Evolutionary conservation across 2,797 vertebrate genomes (phyloP).

Genomic region (Chelidonichthys spinosus): DNA sequence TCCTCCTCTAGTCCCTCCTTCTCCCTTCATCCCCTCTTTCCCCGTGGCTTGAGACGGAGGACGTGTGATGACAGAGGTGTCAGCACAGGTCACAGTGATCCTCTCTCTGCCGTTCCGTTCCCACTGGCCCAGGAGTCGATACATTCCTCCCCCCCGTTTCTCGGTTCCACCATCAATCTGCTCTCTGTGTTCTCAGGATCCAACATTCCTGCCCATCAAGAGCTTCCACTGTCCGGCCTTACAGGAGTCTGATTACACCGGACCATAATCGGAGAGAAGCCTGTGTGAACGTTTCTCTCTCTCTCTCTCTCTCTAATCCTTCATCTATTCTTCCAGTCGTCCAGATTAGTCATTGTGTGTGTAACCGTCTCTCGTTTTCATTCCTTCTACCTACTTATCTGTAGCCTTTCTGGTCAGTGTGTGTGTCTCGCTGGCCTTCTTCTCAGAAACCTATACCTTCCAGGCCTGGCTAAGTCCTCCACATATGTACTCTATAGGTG

Average conservation of each 20-base stretch:
- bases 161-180: conserved; percentile 77
- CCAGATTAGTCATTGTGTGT: conserved; percentile 78
- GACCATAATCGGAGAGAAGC: conserved; percentile 56
- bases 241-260: conserved; percentile 73
- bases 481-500: conserved; percentile 4
- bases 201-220: conserved; percentile 85
- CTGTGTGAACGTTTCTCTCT: conserved; percentile 71
- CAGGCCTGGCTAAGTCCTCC: conserved; percentile 20
- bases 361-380: conserved; percentile 32
- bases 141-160: conserved; percentile 65
- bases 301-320: conserved; percentile 72
- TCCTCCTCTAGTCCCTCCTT: conserved; percentile 12
- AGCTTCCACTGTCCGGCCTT: conserved; percentile 63
- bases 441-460: conserved; percentile 23
- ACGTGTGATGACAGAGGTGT: conserved; percentile 88
- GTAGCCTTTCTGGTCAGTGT: conserved; percentile 26
- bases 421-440: conserved; percentile 9
- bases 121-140: conserved; percentile 70
- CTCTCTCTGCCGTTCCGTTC: conserved; percentile 68
- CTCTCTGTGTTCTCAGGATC: conserved; percentile 81
- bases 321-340: conserved; percentile 63
- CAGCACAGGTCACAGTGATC: conserved; percentile 86
- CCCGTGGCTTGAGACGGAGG: conserved; percentile 58
- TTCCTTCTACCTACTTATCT: conserved; percentile 47
- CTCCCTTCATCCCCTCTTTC: conserved; percentile 45